A percentile compares a stretch with the other conserved stretches of the same genome.
Conservation (phyloP, 1,140 invertebrate species). For the Eumeta japonica region DNA sequence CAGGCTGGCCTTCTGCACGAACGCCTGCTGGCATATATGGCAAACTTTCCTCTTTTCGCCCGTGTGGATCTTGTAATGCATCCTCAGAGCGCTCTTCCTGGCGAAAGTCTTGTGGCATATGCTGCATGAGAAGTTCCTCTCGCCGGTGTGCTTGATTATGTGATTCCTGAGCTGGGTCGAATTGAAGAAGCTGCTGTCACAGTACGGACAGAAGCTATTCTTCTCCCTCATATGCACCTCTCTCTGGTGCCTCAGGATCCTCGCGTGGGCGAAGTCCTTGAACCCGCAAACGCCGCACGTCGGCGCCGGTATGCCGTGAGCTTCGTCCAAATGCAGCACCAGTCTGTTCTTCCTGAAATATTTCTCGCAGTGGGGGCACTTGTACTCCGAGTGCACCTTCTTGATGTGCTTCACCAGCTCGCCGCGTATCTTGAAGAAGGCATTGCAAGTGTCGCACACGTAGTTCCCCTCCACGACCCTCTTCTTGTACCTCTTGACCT, state of each 20-base stretch:
- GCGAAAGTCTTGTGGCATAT: constrained; percentile 41
- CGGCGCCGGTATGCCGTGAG: constrained; percentile 19
- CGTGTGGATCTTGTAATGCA: constrained; percentile 76
- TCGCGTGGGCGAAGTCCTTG: constrained; percentile 18
- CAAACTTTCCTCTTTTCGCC: constrained; percentile 75
- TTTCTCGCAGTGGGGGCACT: constrained; percentile 13
- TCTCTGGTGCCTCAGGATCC: constrained; percentile 25
- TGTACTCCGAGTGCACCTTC: constrained; percentile 15
- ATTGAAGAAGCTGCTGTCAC: not conserved
- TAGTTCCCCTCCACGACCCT: constrained; percentile 4
- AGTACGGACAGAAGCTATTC: constrained; percentile 12
- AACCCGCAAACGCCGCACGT: constrained; percentile 21
- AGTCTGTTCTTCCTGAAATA: constrained; percentile 14
- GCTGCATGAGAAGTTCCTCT: constrained; percentile 37
- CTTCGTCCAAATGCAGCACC: constrained; percentile 18
- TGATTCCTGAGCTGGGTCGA: no score
- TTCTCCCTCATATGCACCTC: constrained; percentile 17
- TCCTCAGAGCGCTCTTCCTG: constrained; percentile 53
- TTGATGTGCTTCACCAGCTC: constrained; percentile 29
- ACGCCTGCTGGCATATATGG: constrained; percentile 76
- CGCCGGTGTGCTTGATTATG: constrained; percentile 39
- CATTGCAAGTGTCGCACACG: constrained; percentile 7
- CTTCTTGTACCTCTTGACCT: constrained; percentile 6
- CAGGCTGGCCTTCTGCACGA: constrained; percentile 62
- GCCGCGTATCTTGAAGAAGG: constrained; percentile 1